Percentiles rank a stretch among this genome's conserved stretches.
Evolutionary conservation across 2,113 vertebrate genomes (phyloP).

Genomic region (Thinocorus orbignyianus): DNA sequence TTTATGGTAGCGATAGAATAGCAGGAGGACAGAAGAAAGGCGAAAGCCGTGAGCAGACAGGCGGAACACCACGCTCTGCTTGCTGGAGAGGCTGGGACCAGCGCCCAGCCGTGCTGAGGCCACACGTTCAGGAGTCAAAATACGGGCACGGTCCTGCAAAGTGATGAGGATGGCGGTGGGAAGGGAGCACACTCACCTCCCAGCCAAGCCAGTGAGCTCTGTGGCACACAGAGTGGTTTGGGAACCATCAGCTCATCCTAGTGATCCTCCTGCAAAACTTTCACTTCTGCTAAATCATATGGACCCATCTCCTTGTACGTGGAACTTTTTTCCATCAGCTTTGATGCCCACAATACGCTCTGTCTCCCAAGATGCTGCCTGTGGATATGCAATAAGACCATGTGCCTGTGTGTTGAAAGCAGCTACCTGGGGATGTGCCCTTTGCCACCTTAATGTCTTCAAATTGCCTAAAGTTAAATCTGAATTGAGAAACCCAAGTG

Average conservation of each 20-base stretch:
- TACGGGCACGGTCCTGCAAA: not conserved
- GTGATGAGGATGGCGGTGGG: fast-evolving
- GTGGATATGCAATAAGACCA: not conserved
- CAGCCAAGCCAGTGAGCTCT: not conserved
- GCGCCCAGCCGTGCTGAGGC: not conserved
- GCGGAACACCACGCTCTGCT: conserved; percentile 16
- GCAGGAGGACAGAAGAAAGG: conserved; percentile 43
- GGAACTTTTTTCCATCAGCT: not conserved
- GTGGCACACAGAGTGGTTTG: not conserved
- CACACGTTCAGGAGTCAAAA: not conserved
- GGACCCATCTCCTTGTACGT: not conserved
- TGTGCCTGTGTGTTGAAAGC: not conserved
- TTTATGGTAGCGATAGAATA: conserved; percentile 42
- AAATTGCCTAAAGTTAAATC: not conserved
- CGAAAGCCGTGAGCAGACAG: not conserved
- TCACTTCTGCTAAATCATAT: not conserved
- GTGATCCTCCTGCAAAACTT: not conserved
- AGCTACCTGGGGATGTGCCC: not conserved
- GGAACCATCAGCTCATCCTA: not conserved
- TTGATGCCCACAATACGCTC: not conserved
- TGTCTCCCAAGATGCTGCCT: fast-evolving
- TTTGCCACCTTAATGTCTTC: not conserved
- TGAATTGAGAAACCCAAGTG: not conserved
- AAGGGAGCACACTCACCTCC: not conserved
- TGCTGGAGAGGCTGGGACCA: not conserved